Percentiles rank a stretch among this genome's conserved stretches.
Evolutionary conservation across 1,140 invertebrate genomes (phyloP).

Genomic region (Rhysida immarginata): DNA sequence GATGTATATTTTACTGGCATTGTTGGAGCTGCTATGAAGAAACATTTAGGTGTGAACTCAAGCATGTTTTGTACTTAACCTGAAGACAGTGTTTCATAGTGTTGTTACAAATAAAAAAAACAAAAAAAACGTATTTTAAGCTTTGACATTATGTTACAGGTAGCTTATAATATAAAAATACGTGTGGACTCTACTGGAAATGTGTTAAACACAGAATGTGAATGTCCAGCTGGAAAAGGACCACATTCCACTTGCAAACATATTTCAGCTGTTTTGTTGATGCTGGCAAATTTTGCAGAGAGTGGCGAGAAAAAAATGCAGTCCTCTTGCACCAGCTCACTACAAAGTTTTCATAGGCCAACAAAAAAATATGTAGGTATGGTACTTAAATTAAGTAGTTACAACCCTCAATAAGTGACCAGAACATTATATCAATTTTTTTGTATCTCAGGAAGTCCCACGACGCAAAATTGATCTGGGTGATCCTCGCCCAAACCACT

Average conservation of each 20-base stretch:
- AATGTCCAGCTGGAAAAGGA: background rate
- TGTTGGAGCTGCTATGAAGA: background rate
- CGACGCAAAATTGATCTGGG: too few relatives aligned
- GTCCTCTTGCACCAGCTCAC: background rate
- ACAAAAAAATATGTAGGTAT: too few relatives aligned
- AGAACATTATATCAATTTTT: too few relatives aligned
- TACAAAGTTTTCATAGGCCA: background rate
- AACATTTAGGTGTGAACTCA: background rate
- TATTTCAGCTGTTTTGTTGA: background rate
- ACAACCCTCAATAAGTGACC: too few relatives aligned
- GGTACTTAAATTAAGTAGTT: too few relatives aligned
- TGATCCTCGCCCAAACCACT: too few relatives aligned
- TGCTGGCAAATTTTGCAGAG: background rate
- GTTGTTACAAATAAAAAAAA: background rate
- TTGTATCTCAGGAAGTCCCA: too few relatives aligned
- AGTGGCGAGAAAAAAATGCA: background rate
- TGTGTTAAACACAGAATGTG: background rate
- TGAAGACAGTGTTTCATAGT: background rate
- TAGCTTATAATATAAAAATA: background rate
- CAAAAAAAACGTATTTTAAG: background rate
- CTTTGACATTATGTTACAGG: background rate
- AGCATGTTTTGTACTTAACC: background rate
- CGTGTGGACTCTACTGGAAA: background rate
- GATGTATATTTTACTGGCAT: background rate
- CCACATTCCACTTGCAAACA: background rate